These are phyloP conservation scores for Tetragnatha versicolor DNA, from an alignment of 1,140 invertebrate genomes.

Conservation along the genomic window DNA sequence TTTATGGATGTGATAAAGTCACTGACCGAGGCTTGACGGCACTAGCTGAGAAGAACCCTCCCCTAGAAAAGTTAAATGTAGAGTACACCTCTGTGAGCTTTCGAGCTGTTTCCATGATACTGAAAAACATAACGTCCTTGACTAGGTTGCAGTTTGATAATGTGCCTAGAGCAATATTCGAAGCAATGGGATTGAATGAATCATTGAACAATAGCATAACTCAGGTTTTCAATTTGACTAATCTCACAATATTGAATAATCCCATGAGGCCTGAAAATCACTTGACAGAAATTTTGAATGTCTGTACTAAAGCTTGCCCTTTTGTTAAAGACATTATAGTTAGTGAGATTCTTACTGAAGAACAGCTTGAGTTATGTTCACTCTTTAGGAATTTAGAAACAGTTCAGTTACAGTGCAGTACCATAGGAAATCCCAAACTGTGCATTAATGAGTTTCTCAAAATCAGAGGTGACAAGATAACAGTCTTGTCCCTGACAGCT, in stretches of 20 bases:
- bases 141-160: constrained; percentile 15
- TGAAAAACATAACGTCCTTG: constrained; percentile 29
- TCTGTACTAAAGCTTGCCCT: constrained; percentile 22
- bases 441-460: constrained; percentile 24
- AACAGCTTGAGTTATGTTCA: constrained; percentile 21
- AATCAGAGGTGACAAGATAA: constrained; percentile 18
- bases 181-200: constrained; percentile 44
- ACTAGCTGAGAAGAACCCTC: background rate
- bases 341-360: constrained; percentile 16
- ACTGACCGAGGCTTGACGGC: constrained; percentile 20
- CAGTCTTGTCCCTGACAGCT: background rate
- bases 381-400: constrained; percentile 3
- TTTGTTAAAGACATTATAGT: constrained; percentile 21
- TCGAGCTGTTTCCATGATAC: constrained; percentile 15
- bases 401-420: constrained; percentile 18
- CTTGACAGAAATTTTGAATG: constrained; percentile 31
- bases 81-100: constrained; percentile 30
- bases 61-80: constrained; percentile 26
- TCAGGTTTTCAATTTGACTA: constrained; percentile 32
- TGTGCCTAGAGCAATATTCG: constrained; percentile 48
- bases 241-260: constrained; percentile 37
- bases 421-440: constrained; percentile 9
- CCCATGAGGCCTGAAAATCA: constrained; percentile 44
- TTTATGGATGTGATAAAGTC: constrained; percentile 25
- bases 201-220: background rate